phyloP scores from a whole-genome alignment of 2,888 invertebrate genomes.

The Tribolium freemani region DNA sequence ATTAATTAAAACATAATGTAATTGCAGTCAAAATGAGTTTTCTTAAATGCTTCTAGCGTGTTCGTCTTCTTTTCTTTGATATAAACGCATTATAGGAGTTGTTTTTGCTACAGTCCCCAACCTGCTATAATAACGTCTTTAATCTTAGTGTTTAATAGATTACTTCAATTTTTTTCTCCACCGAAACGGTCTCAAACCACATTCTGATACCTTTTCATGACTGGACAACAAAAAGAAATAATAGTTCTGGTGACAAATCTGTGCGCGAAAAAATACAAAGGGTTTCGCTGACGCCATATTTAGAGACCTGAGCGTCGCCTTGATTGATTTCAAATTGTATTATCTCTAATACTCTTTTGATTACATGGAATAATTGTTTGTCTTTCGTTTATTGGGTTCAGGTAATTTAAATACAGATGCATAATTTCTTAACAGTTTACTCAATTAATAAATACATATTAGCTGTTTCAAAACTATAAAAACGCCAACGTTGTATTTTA shows the following conservation, averaged over 20 bases:
- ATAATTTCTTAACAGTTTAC: no score
- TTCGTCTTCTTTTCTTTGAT: slow-evolving; percentile 28
- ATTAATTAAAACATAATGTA: slow-evolving; percentile 37
- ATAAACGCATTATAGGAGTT: slow-evolving; percentile 33
- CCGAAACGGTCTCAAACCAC: slow-evolving; percentile 26
- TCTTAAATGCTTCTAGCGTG: slow-evolving; percentile 25
- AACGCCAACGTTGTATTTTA: no score
- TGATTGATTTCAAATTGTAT: slow-evolving; percentile 8
- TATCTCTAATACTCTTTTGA: no score
- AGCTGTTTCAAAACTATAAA: no score
- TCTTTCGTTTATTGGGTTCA: no score
- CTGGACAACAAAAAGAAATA: slow-evolving; percentile 33
- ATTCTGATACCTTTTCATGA: slow-evolving; percentile 35
- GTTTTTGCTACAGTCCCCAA: slow-evolving; percentile 29
- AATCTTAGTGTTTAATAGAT: slow-evolving; percentile 41
- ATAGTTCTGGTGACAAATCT: slow-evolving; percentile 21
- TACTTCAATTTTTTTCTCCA: slow-evolving; percentile 32
- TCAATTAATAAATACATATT: no score
- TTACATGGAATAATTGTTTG: no score
- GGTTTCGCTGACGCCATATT: slow-evolving; percentile 24
- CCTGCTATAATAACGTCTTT: slow-evolving; percentile 39
- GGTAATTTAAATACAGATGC: no score
- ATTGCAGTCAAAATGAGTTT: slow-evolving; percentile 36
- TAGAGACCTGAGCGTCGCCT: neutral
- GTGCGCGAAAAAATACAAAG: slow-evolving; percentile 17